Conservation (phyloP, 2,113 vertebrate species). For the Numida meleagris region DNA sequence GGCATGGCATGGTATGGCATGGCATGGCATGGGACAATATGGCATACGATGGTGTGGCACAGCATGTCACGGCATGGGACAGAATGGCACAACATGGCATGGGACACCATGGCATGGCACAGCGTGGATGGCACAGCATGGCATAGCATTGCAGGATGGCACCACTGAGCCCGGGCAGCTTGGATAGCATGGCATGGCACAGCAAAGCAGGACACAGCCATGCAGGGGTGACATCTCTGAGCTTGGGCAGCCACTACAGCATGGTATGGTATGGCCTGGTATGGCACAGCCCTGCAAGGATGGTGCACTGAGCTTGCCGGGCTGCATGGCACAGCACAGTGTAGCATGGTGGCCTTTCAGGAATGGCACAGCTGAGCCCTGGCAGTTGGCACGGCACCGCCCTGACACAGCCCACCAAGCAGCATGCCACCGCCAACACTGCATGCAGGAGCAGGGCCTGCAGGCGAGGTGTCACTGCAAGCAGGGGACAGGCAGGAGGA, state of each 20-base stretch:
- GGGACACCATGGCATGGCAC: not conserved
- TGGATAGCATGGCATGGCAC: too few species aligned
- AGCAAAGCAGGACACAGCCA: not conserved
- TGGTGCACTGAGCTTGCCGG: not conserved
- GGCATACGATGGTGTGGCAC: too few species aligned
- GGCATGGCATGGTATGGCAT: too few species aligned
- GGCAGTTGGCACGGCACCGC: fast-evolving
- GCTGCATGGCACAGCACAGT: not conserved
- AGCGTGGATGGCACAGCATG: too few species aligned
- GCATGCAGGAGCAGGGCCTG: fast-evolving
- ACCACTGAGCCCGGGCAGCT: not conserved
- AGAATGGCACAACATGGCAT: not conserved
- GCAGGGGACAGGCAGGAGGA: not conserved
- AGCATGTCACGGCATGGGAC: too few species aligned
- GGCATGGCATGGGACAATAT: not conserved
- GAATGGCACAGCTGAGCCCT: not conserved
- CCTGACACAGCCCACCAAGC: not conserved
- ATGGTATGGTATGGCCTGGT: not conserved
- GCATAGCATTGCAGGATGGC: too few species aligned
- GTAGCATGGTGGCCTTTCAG: not conserved
- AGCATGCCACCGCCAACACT: not conserved
- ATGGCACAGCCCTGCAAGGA: not conserved
- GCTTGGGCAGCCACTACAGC: not conserved
- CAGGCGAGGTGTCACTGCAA: not conserved
- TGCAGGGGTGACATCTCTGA: not conserved